Base-by-base conservation (phyloP, 2,888 invertebrate species). In the Acronicta aceris region DNA sequence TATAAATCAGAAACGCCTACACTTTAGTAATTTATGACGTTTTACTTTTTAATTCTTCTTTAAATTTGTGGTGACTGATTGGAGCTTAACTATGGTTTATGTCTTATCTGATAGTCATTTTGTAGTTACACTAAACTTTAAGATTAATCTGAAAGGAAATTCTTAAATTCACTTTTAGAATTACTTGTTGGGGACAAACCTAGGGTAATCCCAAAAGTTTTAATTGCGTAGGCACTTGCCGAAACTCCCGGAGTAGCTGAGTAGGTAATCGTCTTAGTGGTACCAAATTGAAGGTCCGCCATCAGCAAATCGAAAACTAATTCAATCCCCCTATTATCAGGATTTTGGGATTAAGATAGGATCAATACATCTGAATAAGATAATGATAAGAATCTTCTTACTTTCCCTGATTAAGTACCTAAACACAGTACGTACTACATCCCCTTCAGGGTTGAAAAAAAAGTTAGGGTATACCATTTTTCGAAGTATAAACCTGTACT, bases 1-100 rank as follows among this genome's bases (percentile, higher is more conserved):
- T 57, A 65, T 65, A 65, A 64, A 62, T 62, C 53, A 64, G 21
- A 9, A 66, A 83, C 86, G 82, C 83, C 86, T 79, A 87, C 85
- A 57, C 50, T 46, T 54, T 53, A 48, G 67, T 81, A 76, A 79
- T 76, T 76, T 73, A 62, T 61, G 60, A 60, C 66, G 52, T 69
- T 78, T 83, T 71, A 65, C 49, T 63, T 75, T 75, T 66, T 65
- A 73, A 71, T 74, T 67, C 65, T 64, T 73, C 46, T 63, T 46
- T 63, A 59, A 66, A 45, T 46, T 45, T 47, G 40, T 52, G n/a
- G 30, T 59, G 60, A 65, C 47, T 48, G 47, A 65, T 60, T 71
- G 38, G 17, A 21, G 54, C 38, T 60, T 46, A 45, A 48, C 21
- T 25, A 36, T 42, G 42, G 6, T 48, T 13, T 12, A 33, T 48